Evolutionary conservation across 2,888 invertebrate species (phyloP).

Genomic region (Zootermopsis nevadensis): DNA sequence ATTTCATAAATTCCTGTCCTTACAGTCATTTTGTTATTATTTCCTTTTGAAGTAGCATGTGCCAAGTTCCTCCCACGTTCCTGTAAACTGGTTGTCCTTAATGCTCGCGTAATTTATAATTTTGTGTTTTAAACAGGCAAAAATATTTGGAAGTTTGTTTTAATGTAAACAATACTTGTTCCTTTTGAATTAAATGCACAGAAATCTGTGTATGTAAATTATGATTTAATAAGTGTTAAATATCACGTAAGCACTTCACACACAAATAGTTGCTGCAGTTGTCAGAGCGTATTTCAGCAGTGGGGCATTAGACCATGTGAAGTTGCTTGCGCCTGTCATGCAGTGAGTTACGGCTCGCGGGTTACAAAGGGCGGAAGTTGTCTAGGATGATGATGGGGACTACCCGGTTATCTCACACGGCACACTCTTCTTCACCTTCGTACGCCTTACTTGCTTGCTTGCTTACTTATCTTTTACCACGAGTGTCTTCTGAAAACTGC

Average conservation of each 20-base stretch:
- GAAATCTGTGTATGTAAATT: neutral
- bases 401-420: neutral
- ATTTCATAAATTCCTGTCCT: too few species aligned
- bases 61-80: too few species aligned
- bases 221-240: neutral
- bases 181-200: neutral
- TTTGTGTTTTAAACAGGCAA: too few species aligned
- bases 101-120: too few species aligned
- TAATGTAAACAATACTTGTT: too few species aligned
- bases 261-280: neutral
- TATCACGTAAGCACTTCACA: neutral
- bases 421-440: neutral
- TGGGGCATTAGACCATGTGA: neutral
- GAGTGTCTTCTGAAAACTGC: neutral
- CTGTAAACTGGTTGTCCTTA: too few species aligned
- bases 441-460: too few species aligned
- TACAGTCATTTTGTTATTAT: too few species aligned
- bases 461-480: too few species aligned
- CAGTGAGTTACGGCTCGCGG: neutral
- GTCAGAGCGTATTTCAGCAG: neutral
- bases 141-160: too few species aligned
- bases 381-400: neutral
- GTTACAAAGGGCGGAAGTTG: conserved; percentile 7
- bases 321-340: neutral
- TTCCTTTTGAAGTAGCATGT: too few species aligned